A percentile compares a stretch with the other conserved stretches of the same genome.
These are phyloP conservation scores for Ophion costatus DNA, from an alignment of 2,888 invertebrate genomes.

Conservation along the genomic window DNA sequence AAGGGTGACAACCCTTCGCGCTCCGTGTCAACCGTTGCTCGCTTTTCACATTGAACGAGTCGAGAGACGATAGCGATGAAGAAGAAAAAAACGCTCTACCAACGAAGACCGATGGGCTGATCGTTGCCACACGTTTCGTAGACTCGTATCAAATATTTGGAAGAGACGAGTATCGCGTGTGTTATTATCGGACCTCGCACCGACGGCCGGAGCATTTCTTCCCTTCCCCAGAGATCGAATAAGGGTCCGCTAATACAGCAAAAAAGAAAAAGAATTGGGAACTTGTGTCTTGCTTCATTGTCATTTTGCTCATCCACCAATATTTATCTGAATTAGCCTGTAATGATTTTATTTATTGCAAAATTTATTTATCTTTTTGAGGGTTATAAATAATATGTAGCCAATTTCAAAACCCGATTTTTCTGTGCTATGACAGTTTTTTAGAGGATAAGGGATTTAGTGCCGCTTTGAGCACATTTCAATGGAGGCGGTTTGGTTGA, in stretches of 20 bases:
- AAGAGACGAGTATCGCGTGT: neutral
- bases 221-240: neutral
- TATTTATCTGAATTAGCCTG: too few relatives aligned
- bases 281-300: too few relatives aligned
- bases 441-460: too few relatives aligned
- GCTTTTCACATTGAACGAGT: slow-evolving; percentile 48
- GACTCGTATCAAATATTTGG: neutral
- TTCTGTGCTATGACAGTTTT: too few relatives aligned
- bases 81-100: slow-evolving; percentile 24
- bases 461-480: too few relatives aligned
- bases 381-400: too few relatives aligned
- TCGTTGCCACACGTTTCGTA: slow-evolving; percentile 7
- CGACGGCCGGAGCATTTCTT: neutral
- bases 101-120: slow-evolving; percentile 29
- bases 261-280: too few relatives aligned
- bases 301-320: too few relatives aligned
- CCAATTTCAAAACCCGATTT: too few relatives aligned
- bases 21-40: slow-evolving; percentile 55
- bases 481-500: too few relatives aligned
- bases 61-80: neutral
- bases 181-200: neutral
- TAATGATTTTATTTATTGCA: too few relatives aligned
- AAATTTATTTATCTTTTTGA: too few relatives aligned
- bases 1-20: slow-evolving; percentile 69
- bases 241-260: neutral